Base-by-base conservation (phyloP, 2,113 vertebrate genomes). In the Tor tambroides region DNA sequence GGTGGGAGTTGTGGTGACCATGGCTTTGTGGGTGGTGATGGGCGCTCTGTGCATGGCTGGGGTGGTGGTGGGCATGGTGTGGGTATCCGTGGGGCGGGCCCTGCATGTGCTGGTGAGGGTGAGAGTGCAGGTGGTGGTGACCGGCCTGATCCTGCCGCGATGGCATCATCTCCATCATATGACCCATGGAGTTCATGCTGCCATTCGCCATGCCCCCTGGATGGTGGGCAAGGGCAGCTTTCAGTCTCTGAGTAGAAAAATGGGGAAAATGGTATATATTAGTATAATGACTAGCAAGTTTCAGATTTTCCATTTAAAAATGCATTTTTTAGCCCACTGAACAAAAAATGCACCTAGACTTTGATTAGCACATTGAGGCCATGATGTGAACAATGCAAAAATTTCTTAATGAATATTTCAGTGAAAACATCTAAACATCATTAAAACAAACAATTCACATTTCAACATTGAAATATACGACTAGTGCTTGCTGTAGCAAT, bases 111-210 rank as follows among this genome's bases (percentile, higher is more conserved):
- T 97, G 97, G 96, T 99, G 98, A 0, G 96, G 96, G 91, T 99
- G 98, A 0, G 97, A 96, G 94, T 98, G 97, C 97, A 98, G 95
- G 89, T 98, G 97, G 71, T 98, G 97, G 93, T 99, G 98, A 0
- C 92, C 88, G 0, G 95, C 88, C 91, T 97, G 97, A 93, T 99
- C 96, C 92, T 97, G 97, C 90, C 98, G 96, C 2, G 98, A 97
- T 86, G 96, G 96, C 98, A 99, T 99, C 97, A 99, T 99, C 84
- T 99, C 98, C 98, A 99, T 99, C 98, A 99, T 99, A 94, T 99
- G 98, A 86, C 97, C 97, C 97, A 99, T 99, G 92, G 96, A 96
- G 94, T 96, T 99, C 97, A 99, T 98, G 91, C 96, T 99, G 90
- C 98, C 98, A 0, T 99, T 99, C 0, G 97, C 93, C 93, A 99